phyloP scores from a whole-genome alignment of 2,797 vertebrate species.

The Schizothorax lantsangensis region DNA sequence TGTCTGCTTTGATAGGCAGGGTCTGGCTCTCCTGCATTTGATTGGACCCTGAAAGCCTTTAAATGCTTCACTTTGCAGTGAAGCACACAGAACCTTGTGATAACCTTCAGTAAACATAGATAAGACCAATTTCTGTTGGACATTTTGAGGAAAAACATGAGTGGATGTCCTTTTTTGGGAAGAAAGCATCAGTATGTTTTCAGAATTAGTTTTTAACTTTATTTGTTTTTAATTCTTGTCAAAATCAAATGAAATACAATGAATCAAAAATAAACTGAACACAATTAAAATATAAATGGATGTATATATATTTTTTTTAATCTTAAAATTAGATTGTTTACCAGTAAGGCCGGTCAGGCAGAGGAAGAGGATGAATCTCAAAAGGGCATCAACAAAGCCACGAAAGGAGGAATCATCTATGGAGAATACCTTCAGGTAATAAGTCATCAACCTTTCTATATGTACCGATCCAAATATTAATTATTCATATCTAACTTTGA shows the following conservation, averaged over 20 bases:
- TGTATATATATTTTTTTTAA: neutral
- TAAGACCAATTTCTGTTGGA: neutral
- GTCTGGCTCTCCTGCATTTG: conserved; percentile 19
- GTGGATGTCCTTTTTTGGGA: conserved; percentile 81
- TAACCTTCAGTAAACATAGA: neutral
- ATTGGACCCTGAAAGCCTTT: conserved; percentile 53
- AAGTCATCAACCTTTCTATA: neutral
- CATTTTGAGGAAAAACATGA: conserved; percentile 72
- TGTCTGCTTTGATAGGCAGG: conserved; percentile 29
- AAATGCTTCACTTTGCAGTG: neutral
- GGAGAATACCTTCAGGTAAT: conserved; percentile 91
- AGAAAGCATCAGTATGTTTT: conserved; percentile 77
- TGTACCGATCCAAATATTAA: neutral
- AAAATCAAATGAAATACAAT: neutral
- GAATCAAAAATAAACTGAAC: no score
- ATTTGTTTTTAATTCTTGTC: no score
- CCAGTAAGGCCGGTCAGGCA: conserved; percentile 69
- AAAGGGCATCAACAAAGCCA: conserved; percentile 86
- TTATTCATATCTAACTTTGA: neutral
- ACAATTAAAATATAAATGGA: neutral
- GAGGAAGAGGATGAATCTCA: conserved; percentile 84
- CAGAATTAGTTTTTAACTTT: neutral
- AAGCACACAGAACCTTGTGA: neutral
- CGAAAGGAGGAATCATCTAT: conserved; percentile 88
- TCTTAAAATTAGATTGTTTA: conserved; percentile 79